phyloP scores from a whole-genome alignment of 2,113 vertebrate species.

The Mustela nigripes region DNA sequence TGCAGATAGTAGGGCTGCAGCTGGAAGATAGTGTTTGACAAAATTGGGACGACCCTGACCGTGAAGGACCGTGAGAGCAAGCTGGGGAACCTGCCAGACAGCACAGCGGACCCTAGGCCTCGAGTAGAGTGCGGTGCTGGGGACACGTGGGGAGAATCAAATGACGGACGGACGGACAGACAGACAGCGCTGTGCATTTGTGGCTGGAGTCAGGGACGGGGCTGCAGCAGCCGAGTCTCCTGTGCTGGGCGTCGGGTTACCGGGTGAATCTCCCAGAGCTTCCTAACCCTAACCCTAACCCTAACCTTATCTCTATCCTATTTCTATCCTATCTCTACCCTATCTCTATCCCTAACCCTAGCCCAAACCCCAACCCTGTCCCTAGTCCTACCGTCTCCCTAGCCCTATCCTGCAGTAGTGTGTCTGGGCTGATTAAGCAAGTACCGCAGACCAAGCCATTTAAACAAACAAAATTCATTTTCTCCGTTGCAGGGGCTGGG shows the following conservation, averaged over 20 bases:
- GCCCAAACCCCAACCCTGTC: background rate
- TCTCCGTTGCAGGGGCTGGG: background rate
- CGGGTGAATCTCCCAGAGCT: background rate
- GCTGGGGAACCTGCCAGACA: accelerated
- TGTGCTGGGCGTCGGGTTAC: background rate
- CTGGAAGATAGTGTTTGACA: background rate
- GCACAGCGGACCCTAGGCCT: background rate
- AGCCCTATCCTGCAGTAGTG: background rate
- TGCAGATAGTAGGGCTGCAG: accelerated
- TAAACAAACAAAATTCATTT: background rate
- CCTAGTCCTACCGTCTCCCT: background rate
- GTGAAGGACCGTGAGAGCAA: accelerated
- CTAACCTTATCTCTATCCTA: too few species aligned
- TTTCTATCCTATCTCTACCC: too few species aligned
- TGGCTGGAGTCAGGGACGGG: too few species aligned
- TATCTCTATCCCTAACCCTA: too few species aligned
- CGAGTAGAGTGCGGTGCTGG: background rate
- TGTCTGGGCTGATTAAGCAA: background rate
- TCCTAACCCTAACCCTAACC: too few species aligned
- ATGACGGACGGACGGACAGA: background rate
- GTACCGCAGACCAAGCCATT: accelerated
- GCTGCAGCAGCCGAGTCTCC: background rate
- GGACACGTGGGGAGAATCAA: too few species aligned
- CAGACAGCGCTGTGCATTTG: accelerated
- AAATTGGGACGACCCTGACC: background rate